Evolutionary conservation across 1,140 invertebrate species (phyloP).

Genomic region (Conus ventricosus): DNA sequence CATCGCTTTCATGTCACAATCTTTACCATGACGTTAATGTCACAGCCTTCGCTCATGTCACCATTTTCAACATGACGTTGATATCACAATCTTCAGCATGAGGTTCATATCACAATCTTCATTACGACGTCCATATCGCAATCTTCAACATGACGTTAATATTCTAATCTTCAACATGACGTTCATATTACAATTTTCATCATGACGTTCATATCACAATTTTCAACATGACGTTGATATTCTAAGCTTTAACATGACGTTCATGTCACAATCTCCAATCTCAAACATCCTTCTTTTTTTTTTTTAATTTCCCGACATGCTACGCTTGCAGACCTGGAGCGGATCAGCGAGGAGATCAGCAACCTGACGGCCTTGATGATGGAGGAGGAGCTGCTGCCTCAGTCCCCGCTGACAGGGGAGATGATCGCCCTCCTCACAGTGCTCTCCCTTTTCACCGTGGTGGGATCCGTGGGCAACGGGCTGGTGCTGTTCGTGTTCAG

Average conservation of each 20-base stretch:
- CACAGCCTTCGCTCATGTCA: neutral
- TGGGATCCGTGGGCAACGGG: slow-evolving; percentile 71
- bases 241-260: no score
- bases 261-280: neutral
- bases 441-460: slow-evolving; percentile 52
- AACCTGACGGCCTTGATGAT: slow-evolving; percentile 15
- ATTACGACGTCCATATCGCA: no score
- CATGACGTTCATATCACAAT: no score
- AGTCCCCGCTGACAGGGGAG: slow-evolving; percentile 20
- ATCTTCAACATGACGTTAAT: no score
- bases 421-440: slow-evolving; percentile 40
- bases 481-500: slow-evolving; percentile 72
- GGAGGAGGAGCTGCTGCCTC: neutral
- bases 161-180: no score
- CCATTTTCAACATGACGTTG: no score
- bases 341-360: neutral
- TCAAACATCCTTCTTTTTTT: neutral
- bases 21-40: no score
- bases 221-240: no score
- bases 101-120: no score
- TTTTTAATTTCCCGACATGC: neutral
- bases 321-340: neutral
- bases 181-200: no score
- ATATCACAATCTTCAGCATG: no score
- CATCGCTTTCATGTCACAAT: no score